A percentile compares a stretch with the other conserved stretches of the same genome.
These are phyloP conservation scores for Archips xylosteana DNA, from an alignment of 2,888 invertebrate species.

Conservation along the genomic window DNA sequence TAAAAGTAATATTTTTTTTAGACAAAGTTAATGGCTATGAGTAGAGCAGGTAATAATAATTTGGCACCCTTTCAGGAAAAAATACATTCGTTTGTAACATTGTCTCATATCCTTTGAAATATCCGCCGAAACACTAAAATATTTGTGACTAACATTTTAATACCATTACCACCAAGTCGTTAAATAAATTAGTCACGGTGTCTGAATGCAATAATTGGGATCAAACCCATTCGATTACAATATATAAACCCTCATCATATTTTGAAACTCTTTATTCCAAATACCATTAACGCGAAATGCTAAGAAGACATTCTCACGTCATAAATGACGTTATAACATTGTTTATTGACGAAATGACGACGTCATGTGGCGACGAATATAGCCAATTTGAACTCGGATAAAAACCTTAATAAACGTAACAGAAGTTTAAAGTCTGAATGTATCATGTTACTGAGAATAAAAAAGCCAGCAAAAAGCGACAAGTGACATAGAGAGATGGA, in stretches of 20 bases:
- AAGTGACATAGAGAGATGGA: not conserved
- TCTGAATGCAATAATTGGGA: conserved; percentile 17
- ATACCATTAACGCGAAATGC: conserved; percentile 31
- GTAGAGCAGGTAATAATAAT: too few relatives aligned
- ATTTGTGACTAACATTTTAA: not conserved
- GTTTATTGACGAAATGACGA: conserved; percentile 33
- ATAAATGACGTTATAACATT: conserved; percentile 26
- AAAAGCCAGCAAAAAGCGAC: not conserved
- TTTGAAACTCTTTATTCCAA: conserved; percentile 29
- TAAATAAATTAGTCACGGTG: not conserved
- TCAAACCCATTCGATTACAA: not conserved
- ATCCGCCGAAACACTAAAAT: not conserved
- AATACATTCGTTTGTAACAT: too few relatives aligned
- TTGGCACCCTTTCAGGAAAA: too few relatives aligned
- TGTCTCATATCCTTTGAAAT: not conserved
- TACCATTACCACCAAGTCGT: not conserved
- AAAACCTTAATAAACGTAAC: conserved; percentile 26
- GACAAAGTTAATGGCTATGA: too few relatives aligned
- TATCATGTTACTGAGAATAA: conserved; percentile 25
- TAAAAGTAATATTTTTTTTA: too few relatives aligned
- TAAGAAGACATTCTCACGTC: conserved; percentile 25
- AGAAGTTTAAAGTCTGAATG: conserved; percentile 2
- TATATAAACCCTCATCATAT: conserved; percentile 24
- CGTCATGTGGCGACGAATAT: conserved; percentile 29
- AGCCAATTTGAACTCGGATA: conserved; percentile 27